A percentile compares a stretch with the other conserved stretches of the same genome.
These are phyloP conservation scores for Corythaeola cristata DNA, from an alignment of 2,113 vertebrate species.

Conservation along the genomic window DNA sequence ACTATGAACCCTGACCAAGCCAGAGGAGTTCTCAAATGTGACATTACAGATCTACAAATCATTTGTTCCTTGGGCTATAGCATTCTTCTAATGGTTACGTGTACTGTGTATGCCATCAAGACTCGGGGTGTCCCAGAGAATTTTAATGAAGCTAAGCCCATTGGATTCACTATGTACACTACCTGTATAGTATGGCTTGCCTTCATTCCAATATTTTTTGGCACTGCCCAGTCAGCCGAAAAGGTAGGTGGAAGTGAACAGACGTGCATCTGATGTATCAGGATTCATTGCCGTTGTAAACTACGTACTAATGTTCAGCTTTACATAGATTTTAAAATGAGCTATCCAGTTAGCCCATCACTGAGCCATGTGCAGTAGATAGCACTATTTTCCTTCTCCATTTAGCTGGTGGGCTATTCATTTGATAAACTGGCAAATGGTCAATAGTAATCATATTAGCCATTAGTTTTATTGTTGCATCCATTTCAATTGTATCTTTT, in stretches of 20 bases:
- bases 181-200: slow-evolving; percentile 98
- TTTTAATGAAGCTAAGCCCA: slow-evolving; percentile 98
- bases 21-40: slow-evolving; percentile 92
- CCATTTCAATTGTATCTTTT: slow-evolving; percentile 15
- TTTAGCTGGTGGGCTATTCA: background rate
- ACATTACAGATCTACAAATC: slow-evolving; percentile 96
- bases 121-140: slow-evolving; percentile 96
- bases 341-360: background rate
- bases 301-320: background rate
- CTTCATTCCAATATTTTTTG: slow-evolving; percentile 98
- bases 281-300: background rate
- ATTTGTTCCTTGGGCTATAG: slow-evolving; percentile 97
- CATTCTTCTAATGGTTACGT: slow-evolving; percentile 97
- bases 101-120: slow-evolving; percentile 98
- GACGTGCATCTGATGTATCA: background rate
- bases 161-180: slow-evolving; percentile 98
- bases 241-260: slow-evolving; percentile 83
- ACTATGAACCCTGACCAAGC: slow-evolving; percentile 88
- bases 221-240: slow-evolving; percentile 94
- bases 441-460: slow-evolving; percentile 46
- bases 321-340: background rate
- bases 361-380: background rate
- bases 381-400: background rate
- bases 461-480: slow-evolving; percentile 41
- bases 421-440: slow-evolving; percentile 14